Percentiles rank a stretch among this genome's conserved stretches.
These are phyloP conservation scores for Podocnemis expansa DNA, from an alignment of 2,113 vertebrate species.

Conservation along the genomic window DNA sequence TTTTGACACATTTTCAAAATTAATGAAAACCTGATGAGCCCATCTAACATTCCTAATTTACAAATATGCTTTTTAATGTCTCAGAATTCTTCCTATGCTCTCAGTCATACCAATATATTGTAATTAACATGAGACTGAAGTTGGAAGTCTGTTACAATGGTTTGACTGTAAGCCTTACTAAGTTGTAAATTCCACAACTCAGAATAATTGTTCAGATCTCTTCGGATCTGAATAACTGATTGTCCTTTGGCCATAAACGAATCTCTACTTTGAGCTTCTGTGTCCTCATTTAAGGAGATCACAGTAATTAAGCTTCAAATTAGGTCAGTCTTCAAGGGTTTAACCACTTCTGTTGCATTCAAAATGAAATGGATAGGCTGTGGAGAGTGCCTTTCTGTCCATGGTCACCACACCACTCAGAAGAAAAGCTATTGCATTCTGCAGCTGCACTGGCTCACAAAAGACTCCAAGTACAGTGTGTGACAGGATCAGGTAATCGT, in stretches of 20 bases:
- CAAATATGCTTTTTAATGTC: background rate
- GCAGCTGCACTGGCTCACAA: background rate
- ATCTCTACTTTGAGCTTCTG: background rate
- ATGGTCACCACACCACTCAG: background rate
- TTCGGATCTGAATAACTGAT: background rate
- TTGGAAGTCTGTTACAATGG: too few relatives aligned
- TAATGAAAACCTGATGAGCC: background rate
- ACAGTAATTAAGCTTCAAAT: background rate
- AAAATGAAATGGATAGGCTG: background rate
- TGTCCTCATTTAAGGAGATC: background rate
- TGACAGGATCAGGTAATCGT: too few relatives aligned
- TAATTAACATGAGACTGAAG: too few relatives aligned
- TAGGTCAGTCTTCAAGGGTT: background rate
- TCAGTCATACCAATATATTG: background rate
- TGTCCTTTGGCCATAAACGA: background rate
- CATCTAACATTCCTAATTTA: background rate
- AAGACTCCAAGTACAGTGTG: background rate
- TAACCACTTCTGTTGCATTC: background rate
- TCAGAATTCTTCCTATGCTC: background rate
- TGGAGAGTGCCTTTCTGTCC: background rate
- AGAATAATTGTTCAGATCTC: background rate
- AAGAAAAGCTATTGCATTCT: background rate
- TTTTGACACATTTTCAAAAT: background rate
- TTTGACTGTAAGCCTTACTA: too few relatives aligned
- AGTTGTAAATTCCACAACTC: background rate